Conservation (phyloP, 2,797 vertebrate species). For the Xerus rutilus region DNA sequence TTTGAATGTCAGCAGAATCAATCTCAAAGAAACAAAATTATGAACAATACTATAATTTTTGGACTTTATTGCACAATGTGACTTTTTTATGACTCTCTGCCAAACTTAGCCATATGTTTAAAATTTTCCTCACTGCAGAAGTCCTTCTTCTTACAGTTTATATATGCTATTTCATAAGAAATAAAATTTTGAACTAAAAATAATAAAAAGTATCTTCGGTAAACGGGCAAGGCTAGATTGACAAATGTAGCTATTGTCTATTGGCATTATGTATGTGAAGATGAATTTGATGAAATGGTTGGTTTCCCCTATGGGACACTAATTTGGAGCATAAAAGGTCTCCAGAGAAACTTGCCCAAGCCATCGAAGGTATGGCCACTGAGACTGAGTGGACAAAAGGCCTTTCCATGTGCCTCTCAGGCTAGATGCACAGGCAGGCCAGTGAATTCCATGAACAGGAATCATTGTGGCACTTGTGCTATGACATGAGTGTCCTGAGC, state of each 20-base stretch:
- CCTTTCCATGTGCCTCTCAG: neutral
- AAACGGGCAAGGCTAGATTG: neutral
- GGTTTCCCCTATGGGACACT: neutral
- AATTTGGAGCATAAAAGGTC: neutral
- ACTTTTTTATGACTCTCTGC: constrained; percentile 45
- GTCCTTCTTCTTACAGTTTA: constrained; percentile 19
- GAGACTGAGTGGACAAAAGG: neutral
- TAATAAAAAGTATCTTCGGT: neutral
- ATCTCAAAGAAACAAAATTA: constrained; percentile 3
- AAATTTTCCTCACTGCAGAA: constrained; percentile 21
- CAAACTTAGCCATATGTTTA: constrained; percentile 64
- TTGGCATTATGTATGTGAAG: neutral
- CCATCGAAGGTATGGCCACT: neutral
- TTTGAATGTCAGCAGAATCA: constrained; percentile 38
- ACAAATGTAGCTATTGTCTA: neutral
- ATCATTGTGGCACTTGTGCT: neutral
- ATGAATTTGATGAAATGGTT: neutral
- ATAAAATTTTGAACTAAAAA: constrained; percentile 58
- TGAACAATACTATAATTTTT: constrained; percentile 33
- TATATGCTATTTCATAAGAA: neutral
- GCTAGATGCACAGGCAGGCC: neutral
- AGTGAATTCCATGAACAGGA: neutral
- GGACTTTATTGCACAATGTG: constrained; percentile 40
- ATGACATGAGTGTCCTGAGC: neutral
- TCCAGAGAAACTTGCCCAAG: neutral